These are phyloP conservation scores for Argyrosomus regius DNA, from an alignment of 2,797 vertebrate genomes.

Conservation along the genomic window DNA sequence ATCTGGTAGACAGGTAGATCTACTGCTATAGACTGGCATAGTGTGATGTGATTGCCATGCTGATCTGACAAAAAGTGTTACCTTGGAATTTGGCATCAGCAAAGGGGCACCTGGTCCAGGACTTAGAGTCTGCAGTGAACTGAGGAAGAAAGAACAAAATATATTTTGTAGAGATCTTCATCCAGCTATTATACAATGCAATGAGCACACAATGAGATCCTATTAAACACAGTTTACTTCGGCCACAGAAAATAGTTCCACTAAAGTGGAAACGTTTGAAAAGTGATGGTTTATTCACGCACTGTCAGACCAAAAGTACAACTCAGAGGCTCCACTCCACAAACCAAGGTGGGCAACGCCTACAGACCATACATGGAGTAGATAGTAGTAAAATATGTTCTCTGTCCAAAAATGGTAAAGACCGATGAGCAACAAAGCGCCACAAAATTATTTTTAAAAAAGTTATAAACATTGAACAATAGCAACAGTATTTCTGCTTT, in stretches of 20 bases:
- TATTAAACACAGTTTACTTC: not conserved
- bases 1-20: not conserved
- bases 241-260: not conserved
- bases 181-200: not conserved
- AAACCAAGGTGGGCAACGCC: no score
- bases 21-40: not conserved
- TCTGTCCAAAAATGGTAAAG: no score
- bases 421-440: no score
- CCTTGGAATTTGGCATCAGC: constrained; percentile 73
- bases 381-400: no score
- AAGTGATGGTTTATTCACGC: no score
- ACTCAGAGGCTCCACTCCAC: no score
- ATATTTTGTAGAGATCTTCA: not conserved
- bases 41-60: not conserved
- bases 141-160: constrained; percentile 36
- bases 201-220: not conserved
- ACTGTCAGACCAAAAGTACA: no score
- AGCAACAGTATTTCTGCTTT: constrained; percentile 29
- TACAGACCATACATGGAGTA: no score
- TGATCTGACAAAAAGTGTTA: constrained; percentile 30
- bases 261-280: no score
- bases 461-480: not conserved
- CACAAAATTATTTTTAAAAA: no score
- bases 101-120: constrained; percentile 85
- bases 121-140: constrained; percentile 73